phyloP scores from a whole-genome alignment of 2,113 vertebrate genomes.

The Lanius collurio region DNA sequence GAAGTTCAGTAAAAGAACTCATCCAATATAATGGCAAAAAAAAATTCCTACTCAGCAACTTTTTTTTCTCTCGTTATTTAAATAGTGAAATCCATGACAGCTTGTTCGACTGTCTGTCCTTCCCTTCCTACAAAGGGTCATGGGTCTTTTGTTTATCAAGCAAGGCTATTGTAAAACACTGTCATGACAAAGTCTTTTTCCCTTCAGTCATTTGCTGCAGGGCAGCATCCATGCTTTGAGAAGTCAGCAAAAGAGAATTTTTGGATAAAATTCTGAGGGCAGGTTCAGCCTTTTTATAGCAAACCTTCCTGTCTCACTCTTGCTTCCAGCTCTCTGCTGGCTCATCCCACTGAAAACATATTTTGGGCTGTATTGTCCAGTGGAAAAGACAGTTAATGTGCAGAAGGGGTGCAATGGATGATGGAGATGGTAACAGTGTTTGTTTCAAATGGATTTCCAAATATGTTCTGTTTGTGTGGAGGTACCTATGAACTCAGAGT shows the following conservation, averaged over 20 bases:
- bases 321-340: background rate
- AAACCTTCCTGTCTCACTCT: background rate
- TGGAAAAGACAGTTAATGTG: background rate
- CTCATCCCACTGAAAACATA: background rate
- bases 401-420: too few relatives aligned
- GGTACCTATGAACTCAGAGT: background rate
- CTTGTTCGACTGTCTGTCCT: background rate
- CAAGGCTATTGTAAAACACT: background rate
- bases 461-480: rapidly evolving
- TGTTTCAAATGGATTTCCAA: background rate
- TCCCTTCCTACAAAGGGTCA: background rate
- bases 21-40: rapidly evolving
- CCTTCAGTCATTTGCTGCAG: background rate
- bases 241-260: background rate
- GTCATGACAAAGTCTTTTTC: background rate
- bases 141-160: background rate
- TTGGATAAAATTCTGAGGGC: background rate
- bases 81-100: background rate
- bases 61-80: background rate
- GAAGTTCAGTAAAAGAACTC: background rate
- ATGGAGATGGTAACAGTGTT: background rate
- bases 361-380: background rate
- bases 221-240: background rate
- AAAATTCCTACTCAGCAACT: rapidly evolving
- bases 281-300: background rate